Evolutionary conservation across 2,113 vertebrate genomes (phyloP).

Genomic region (Proterorhinus semilunaris): DNA sequence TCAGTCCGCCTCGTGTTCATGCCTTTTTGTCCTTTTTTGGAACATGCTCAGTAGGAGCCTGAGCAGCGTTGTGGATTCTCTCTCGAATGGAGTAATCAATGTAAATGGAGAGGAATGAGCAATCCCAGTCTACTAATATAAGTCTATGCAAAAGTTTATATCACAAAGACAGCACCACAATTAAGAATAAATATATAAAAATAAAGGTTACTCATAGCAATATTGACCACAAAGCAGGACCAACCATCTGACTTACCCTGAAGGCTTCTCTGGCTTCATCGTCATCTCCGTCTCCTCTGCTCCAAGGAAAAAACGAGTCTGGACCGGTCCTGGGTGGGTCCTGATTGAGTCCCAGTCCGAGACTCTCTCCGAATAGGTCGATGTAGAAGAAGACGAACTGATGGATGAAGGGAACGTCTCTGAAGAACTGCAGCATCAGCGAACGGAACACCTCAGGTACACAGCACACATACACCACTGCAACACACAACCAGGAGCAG

Average conservation of each 20-base stretch:
- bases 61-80: too few species aligned
- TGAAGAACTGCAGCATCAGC: conserved; percentile 82
- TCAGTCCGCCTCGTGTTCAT: too few species aligned
- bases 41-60: too few species aligned
- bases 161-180: too few species aligned
- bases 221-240: not conserved
- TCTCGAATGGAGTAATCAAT: too few species aligned
- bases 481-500: not conserved
- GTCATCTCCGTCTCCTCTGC: conserved; percentile 79
- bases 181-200: too few species aligned
- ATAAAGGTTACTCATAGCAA: too few species aligned
- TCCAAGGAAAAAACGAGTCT: conserved; percentile 75
- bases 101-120: too few species aligned
- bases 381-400: conserved; percentile 91
- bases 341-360: conserved; percentile 43
- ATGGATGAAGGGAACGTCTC: conserved; percentile 70
- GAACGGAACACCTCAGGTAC: conserved; percentile 78
- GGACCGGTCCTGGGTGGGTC: conserved; percentile 15
- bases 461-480: conserved; percentile 88
- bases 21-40: too few species aligned
- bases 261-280: conserved; percentile 76
- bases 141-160: too few species aligned
- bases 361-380: conserved; percentile 84
- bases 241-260: conserved; percentile 69
- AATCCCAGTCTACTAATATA: too few species aligned